Evolutionary conservation across 2,888 invertebrate species (phyloP).

Genomic region (Entomobrya proxima): DNA sequence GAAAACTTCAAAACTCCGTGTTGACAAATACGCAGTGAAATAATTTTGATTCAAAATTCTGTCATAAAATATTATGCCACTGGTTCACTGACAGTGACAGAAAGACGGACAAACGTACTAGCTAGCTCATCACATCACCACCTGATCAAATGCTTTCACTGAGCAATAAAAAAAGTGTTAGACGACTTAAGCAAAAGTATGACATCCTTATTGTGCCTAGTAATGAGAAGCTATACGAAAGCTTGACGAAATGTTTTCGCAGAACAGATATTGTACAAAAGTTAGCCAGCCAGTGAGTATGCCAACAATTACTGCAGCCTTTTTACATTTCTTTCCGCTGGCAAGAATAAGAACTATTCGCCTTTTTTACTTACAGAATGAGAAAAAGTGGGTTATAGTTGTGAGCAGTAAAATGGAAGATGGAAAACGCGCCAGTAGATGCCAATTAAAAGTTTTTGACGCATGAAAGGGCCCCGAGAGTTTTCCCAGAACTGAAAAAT

Average conservation of each 20-base stretch:
- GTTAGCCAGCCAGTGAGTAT: neutral
- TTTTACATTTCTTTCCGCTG: neutral
- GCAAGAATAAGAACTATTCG: neutral
- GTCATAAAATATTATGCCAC: no score
- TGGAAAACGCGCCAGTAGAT: conserved; percentile 20
- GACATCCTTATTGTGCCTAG: conserved; percentile 10
- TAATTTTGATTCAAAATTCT: no score
- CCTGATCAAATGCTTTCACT: neutral
- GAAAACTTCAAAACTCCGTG: no score
- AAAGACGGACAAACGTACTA: no score
- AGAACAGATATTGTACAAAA: conserved; percentile 22
- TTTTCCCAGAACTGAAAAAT: conserved; percentile 10
- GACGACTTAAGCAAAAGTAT: neutral
- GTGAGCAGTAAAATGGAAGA: conserved; percentile 23
- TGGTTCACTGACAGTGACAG: no score
- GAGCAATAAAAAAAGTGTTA: conserved; percentile 8
- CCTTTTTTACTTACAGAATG: conserved; percentile 2
- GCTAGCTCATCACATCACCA: no score
- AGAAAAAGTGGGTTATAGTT: neutral
- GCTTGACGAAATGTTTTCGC: conserved; percentile 16
- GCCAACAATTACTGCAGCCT: neutral
- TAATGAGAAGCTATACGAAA: conserved; percentile 42
- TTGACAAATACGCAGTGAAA: no score
- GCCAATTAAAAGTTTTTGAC: conserved; percentile 57
- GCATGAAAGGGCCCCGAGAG: conserved; percentile 41